Base-by-base conservation (phyloP, 2,888 invertebrate genomes). In the Teinopalpus imperialis region DNA sequence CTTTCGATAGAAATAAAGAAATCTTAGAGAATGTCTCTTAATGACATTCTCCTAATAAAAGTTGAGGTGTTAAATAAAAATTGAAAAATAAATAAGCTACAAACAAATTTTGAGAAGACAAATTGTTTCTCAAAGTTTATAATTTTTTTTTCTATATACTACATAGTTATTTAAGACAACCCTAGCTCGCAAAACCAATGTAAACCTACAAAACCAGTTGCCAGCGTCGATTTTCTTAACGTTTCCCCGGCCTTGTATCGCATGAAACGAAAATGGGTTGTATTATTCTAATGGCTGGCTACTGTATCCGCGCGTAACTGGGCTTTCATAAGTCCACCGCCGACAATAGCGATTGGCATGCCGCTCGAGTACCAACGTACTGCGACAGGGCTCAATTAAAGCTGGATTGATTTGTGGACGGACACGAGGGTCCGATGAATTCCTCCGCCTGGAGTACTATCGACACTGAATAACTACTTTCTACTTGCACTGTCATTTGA, bases 391-490 rank as follows among this genome's bases (percentile, higher is more conserved):
- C 43, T 57, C 54, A 56, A 57, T 57, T 59, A 56, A 54, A 34
- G 24, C 32, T 43, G 16, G 21, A 54, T 53, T 69, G 70, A 73
- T 71, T 72, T 69, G 69, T 64, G 63, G 54, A 57, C 60, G 59
- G 62, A 61, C 58, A 63, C 57, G 44, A 52, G 49, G 41, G 51
- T 47, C 53, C 56, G 52, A 61, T 56, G 52, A 58, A 57, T 60
- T 58, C 59, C 51, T 52, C 60, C 57, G 56, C 60, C 54, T 52
- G 53, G 34, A 59, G 57, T 56, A 49, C 56, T 62, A 64, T 61
- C 56, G 49, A 43, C 49, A 49, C 54, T 49, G 53, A 53, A 53
- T 54, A 57, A 59, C 61, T 53, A 57, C 66, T 65, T 64, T 65
- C 65, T 63, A 63, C 56, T 54, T 30, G 43, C 35, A 24, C 23